Conservation (phyloP, 2,888 invertebrate genomes). For the Mactromeris polynyma region DNA sequence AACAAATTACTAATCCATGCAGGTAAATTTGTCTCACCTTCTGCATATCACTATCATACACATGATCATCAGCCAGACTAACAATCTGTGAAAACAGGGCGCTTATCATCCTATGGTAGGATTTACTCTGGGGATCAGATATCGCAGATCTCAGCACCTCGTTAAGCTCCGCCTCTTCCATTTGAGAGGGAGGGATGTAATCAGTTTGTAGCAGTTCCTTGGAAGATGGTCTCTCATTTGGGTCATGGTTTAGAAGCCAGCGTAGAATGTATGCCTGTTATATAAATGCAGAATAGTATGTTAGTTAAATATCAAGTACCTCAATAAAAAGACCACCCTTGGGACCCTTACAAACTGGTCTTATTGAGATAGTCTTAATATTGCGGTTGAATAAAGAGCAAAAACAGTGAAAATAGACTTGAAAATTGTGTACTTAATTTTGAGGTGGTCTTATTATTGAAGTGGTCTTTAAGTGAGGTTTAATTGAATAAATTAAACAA, state of each 20-base stretch:
- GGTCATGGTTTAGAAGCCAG: conserved; percentile 95
- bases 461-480: no score
- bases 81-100: conserved; percentile 88
- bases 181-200: conserved; percentile 93
- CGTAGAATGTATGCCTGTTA: conserved; percentile 87
- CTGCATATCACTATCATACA: conserved; percentile 91
- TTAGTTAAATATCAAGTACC: no score
- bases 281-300: not conserved
- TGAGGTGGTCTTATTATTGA: no score
- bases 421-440: no score
- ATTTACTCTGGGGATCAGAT: conserved; percentile 93
- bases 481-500: no score
- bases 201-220: conserved; percentile 94
- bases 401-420: no score
- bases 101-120: conserved; percentile 90
- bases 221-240: conserved; percentile 94
- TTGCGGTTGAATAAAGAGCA: no score
- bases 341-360: no score
- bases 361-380: no score
- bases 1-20: no score
- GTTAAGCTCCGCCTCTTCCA: conserved; percentile 95
- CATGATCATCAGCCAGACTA: conserved; percentile 92
- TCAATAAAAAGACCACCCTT: no score
- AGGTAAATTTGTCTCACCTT: conserved; percentile 78
- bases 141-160: conserved; percentile 93